These are phyloP conservation scores for Enteromius anoplus DNA, from an alignment of 2,797 vertebrate genomes.

Conservation along the genomic window DNA sequence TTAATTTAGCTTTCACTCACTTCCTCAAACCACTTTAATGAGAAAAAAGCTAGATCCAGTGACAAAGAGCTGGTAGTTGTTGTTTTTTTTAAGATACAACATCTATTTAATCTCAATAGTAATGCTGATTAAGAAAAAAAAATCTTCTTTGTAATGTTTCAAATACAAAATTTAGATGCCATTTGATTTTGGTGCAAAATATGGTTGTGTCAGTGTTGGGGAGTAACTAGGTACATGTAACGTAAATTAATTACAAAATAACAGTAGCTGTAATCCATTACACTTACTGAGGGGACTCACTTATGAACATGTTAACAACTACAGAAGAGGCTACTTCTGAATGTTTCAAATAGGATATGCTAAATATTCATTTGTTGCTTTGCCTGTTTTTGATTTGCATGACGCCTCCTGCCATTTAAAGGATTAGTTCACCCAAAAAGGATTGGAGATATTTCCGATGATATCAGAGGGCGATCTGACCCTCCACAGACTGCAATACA, in stretches of 20 bases:
- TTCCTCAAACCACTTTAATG: not conserved
- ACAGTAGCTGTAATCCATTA: not conserved
- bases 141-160: not conserved
- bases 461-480: too few relatives aligned
- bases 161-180: not conserved
- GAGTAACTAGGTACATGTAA: not conserved
- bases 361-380: not conserved
- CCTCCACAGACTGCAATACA: too few relatives aligned
- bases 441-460: too few relatives aligned
- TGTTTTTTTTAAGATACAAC: not conserved
- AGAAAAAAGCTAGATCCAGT: not conserved
- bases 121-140: not conserved
- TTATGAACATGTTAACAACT: not conserved
- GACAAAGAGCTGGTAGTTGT: not conserved
- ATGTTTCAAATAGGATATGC: not conserved
- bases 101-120: not conserved
- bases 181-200: not conserved
- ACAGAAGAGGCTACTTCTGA: not conserved
- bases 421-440: too few relatives aligned
- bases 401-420: not conserved
- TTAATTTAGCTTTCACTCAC: not conserved
- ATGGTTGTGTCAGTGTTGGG: not conserved
- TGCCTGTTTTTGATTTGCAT: not conserved
- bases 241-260: not conserved
- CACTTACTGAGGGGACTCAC: not conserved